Conservation (phyloP, 2,113 vertebrate genomes). For the Nycticryphes semicollaris region DNA sequence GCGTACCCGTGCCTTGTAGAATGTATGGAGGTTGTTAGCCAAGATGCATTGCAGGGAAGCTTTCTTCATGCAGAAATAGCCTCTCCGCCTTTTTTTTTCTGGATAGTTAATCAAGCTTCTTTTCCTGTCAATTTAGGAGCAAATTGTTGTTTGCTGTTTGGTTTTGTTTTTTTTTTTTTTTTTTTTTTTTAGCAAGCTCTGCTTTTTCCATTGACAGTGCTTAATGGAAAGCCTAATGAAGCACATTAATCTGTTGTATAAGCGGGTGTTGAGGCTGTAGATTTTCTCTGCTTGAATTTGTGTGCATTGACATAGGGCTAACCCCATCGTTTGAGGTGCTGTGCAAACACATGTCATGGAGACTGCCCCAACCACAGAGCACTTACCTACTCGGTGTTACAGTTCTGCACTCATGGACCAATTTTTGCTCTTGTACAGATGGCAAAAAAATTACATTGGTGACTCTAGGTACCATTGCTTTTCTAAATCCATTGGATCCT, state of each 20-base stretch:
- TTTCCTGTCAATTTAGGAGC: background rate
- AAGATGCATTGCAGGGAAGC: background rate
- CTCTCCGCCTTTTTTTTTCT: background rate
- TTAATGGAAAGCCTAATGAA: background rate
- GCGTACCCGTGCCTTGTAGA: background rate
- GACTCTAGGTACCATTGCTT: background rate
- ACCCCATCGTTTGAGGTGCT: background rate
- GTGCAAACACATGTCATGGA: background rate
- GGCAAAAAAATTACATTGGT: background rate
- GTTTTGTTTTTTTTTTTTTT: too few species aligned
- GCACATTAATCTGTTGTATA: background rate
- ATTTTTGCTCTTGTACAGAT: background rate
- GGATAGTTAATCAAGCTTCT: background rate
- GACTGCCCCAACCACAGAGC: background rate
- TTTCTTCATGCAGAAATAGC: background rate
- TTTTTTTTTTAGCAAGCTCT: background rate
- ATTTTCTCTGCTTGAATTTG: background rate
- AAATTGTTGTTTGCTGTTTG: background rate
- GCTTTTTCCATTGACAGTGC: background rate
- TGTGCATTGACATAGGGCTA: background rate
- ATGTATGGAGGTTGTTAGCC: background rate
- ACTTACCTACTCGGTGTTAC: background rate
- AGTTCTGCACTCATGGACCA: background rate
- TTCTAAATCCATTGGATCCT: background rate
- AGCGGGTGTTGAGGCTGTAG: background rate